Percentiles rank a stretch among this genome's conserved stretches.
phyloP scores from a whole-genome alignment of 2,797 vertebrate genomes.

The Hapalemur alaotrensis region DNA sequence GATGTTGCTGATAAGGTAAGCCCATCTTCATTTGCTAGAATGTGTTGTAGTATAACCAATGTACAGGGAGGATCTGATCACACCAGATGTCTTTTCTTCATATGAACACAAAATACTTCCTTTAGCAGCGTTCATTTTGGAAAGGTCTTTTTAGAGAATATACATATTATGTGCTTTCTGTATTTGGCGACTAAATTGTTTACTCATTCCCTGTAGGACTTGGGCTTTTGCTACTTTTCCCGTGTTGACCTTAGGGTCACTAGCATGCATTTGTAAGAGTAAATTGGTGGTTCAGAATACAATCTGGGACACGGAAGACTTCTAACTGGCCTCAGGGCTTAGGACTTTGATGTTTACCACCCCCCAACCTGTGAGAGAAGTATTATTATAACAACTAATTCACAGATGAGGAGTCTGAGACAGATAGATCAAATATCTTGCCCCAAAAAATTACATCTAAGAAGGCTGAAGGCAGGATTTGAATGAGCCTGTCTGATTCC shows the following conservation, averaged over 20 bases:
- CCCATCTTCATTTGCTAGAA: background rate
- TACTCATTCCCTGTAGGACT: background rate
- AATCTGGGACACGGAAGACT: background rate
- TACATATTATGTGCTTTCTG: background rate
- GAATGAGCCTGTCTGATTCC: background rate
- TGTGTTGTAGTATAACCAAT: background rate
- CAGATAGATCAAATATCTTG: background rate
- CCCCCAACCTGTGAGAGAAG: background rate
- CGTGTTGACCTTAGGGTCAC: background rate
- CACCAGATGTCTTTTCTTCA: background rate
- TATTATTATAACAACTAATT: background rate
- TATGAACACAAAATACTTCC: background rate
- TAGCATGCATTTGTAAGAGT: background rate
- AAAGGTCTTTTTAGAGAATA: background rate
- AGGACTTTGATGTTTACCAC: background rate
- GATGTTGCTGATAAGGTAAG: constrained; percentile 92
- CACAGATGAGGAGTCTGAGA: background rate
- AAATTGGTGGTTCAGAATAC: background rate
- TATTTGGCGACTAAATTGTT: background rate
- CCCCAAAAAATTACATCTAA: background rate
- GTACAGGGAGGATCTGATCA: background rate
- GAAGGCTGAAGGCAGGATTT: background rate
- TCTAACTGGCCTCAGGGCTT: background rate
- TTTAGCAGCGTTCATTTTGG: background rate
- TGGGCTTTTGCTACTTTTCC: background rate